phyloP scores from a whole-genome alignment of 2,113 vertebrate genomes.

The Alexandromys fortis region DNA sequence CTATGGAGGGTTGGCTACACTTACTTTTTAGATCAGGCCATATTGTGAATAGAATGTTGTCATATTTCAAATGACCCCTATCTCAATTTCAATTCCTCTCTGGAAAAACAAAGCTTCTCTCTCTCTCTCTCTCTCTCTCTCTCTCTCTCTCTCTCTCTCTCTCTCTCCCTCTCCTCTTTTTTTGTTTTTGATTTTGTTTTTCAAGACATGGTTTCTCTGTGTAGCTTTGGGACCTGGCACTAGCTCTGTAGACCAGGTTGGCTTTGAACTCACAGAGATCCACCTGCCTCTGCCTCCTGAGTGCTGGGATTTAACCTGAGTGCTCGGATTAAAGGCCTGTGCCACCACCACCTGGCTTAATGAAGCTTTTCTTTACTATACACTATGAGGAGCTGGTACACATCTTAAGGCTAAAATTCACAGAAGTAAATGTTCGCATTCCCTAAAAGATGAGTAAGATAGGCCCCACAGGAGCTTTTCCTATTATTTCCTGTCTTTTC shows the following conservation, averaged over 20 bases:
- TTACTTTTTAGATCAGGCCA: not conserved
- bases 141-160: too few relatives aligned
- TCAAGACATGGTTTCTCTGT: too few relatives aligned
- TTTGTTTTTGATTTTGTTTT: too few relatives aligned
- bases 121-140: too few relatives aligned
- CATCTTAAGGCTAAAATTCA: not conserved
- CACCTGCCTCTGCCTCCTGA: too few relatives aligned
- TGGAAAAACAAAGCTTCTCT: not conserved
- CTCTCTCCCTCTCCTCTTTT: too few relatives aligned
- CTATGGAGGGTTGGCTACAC: not conserved
- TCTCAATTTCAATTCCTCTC: not conserved
- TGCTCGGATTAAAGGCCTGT: too few relatives aligned
- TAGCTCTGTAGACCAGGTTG: too few relatives aligned
- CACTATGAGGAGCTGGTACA: accelerated
- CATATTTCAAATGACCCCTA: not conserved
- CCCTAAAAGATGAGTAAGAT: not conserved
- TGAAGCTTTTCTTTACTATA: not conserved
- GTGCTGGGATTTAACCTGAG: too few relatives aligned
- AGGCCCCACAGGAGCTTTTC: accelerated
- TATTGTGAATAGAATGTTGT: not conserved
- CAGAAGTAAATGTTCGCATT: not conserved
- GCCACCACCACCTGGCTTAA: too few relatives aligned
- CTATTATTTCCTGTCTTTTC: not conserved
- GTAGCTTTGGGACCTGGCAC: too few relatives aligned
- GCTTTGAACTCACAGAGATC: too few relatives aligned